Evolutionary conservation across 2,797 vertebrate genomes (phyloP), one percentile per base, ranked within the genome.

Genomic region (Clarias fuscus): DNA sequence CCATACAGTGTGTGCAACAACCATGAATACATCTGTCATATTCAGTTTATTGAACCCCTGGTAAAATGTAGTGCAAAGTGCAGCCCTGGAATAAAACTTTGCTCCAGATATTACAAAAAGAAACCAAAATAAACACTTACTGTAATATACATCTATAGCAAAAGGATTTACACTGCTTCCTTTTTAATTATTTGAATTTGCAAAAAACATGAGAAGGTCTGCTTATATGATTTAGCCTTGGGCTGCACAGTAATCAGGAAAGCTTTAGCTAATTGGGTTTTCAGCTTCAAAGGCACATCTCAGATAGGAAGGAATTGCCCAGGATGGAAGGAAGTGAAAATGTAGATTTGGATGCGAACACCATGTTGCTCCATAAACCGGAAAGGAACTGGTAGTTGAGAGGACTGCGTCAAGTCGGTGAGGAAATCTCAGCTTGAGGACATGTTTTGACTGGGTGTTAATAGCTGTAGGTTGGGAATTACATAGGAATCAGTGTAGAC

Each of bases 41-140:
- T 30, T 78, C 33, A 59, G 56, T 33, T 78, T 59, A 33, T 61
- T 5, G n/a, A 78, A 33, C 53, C 18, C 56, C 56, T 78, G 56
- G 20, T 59, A 59, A 33, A 78, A n/a, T 75, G 20, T 59, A 58
- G 7, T 33, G 3, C 22, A 58, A 76, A 56, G 68, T 71, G 15
- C 48, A 56, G 73, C 24, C 1, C 11, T 71, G 27, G 65, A 33
- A 20, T 82, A 53, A 65, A 56, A 5, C 18, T 43, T 64, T 81
- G 22, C 61, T 81, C 27, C 30, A 79, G 56, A 30, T 81, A n/a
- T 64, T 15, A 81, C 62, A 58, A 68, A 33, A 80, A 68, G 11
- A 43, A 43, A 43, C 5, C 5, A 43, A 43, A 43, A 43, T 0
- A 43, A 82, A 30, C 43, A 20, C 24, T 67, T 18, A 33, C 33